Base-by-base conservation (phyloP, 2,888 invertebrate genomes). In the Nowickia ferox region DNA sequence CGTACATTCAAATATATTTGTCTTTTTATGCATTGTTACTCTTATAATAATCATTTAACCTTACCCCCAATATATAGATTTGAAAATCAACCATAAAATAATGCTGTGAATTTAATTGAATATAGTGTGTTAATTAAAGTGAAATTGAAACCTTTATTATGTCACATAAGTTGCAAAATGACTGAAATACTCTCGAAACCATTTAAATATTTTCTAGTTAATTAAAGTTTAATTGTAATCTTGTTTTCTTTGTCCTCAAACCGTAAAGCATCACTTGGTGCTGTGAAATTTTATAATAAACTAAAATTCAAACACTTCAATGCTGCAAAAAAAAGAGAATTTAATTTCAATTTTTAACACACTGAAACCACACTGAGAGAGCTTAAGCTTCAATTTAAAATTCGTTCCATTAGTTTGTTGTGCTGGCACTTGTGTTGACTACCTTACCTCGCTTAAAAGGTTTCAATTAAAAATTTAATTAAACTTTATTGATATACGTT, bases 401-500 rank as follows among this genome's bases (percentile, higher is more conserved):
- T 40, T 57, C 17, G 38, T 46, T 38, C 57, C 57, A 66, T 68
- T 77, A 48, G 57, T n/a, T 17, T 8, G 30, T 30, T 30, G 15
- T 11, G n/a, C 6, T 55, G 17, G n/a, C 46, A 77, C 15, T 44
- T 13, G 11, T 19, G 40, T 42, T 66, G 48, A n/a, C 51, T 59
- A 3, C 40, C 5, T 59, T 59, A 1, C 48, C 2, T 59, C 11
- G 13, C 19, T 59, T 59, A 68, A 76, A 83, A 84, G 72, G 59
- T 75, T 84, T 80, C 68, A 44, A 57, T 61, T 46, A 76, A 80
- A 69, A 80, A 48, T 71, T 80, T 65, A 84, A 84, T 66, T 84
- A 59, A 66, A 79, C 42, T 84, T 66, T 72, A 66, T 71, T 77
- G 46, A 76, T 46, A 76, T 40, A 51, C 15, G 40, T 81, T 66